Evolutionary conservation across 1,140 invertebrate genomes (phyloP).

Genomic region (Zaprionus inermis): DNA sequence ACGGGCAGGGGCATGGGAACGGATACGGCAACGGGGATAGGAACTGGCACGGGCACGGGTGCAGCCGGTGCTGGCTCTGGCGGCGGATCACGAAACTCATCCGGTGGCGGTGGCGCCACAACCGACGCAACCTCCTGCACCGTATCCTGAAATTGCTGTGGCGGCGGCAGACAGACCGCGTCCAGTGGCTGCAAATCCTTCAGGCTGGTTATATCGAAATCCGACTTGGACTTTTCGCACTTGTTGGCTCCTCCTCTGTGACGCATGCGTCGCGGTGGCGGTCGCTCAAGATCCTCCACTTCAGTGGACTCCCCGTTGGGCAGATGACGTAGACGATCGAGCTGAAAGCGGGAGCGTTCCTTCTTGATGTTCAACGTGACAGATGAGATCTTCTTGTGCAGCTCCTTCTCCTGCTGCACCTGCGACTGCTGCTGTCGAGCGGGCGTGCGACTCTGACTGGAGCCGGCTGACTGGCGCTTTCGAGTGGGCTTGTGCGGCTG

Average conservation of each 20-base stretch:
- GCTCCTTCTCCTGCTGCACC: constrained; percentile 18
- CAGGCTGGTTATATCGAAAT: constrained; percentile 85
- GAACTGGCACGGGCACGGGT: constrained; percentile 4
- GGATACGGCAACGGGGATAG: not conserved
- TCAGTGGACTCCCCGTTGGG: constrained; percentile 80
- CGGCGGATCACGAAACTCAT: constrained; percentile 88
- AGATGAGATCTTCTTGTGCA: constrained; percentile 75
- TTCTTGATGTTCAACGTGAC: constrained; percentile 72
- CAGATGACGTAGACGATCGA: constrained; percentile 66
- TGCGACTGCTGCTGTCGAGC: constrained; percentile 45
- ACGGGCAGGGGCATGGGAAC: not conserved
- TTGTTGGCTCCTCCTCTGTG: constrained; percentile 44
- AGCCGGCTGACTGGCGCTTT: constrained; percentile 51
- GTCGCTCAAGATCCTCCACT: constrained; percentile 71
- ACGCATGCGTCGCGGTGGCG: constrained; percentile 63
- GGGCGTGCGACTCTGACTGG: constrained; percentile 63
- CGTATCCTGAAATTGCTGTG: constrained; percentile 92
- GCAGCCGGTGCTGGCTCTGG: constrained; percentile 52
- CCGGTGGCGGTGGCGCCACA: constrained; percentile 87
- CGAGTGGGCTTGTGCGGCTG: constrained; percentile 58
- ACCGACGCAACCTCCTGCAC: constrained; percentile 81
- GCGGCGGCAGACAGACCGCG: constrained; percentile 90
- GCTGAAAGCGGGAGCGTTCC: constrained; percentile 71
- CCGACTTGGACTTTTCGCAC: constrained; percentile 85
- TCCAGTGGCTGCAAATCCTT: constrained; percentile 88